phyloP scores from a whole-genome alignment of 1,140 invertebrate species.

The Caenorhabditis inopinata region DNA sequence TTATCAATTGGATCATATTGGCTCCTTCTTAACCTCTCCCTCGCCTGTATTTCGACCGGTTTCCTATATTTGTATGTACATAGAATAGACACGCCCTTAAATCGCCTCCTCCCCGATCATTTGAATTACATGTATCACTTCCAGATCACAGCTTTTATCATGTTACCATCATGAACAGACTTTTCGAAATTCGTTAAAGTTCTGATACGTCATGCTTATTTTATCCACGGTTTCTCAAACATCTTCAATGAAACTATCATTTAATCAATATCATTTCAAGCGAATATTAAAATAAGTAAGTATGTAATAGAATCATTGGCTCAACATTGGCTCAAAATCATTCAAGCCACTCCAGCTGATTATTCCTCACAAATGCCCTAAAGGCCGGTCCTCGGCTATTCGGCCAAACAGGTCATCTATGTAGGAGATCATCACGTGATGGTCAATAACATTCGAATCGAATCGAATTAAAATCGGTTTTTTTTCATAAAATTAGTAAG shows the following conservation, averaged over 20 bases:
- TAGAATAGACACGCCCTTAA: background rate
- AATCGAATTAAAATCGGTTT: too few species aligned
- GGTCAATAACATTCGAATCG: too few species aligned
- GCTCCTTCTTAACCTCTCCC: background rate
- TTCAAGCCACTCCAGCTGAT: too few species aligned
- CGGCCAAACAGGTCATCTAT: too few species aligned
- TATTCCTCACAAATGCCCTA: too few species aligned
- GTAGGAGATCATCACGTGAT: too few species aligned
- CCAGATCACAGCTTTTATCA: background rate
- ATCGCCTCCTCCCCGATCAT: background rate
- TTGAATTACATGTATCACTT: constrained; percentile 1
- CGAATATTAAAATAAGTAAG: too few species aligned
- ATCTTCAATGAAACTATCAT: background rate
- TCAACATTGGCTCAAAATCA: too few species aligned
- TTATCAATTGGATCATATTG: background rate
- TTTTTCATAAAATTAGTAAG: too few species aligned
- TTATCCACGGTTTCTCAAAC: background rate
- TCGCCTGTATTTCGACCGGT: background rate
- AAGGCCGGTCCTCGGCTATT: too few species aligned
- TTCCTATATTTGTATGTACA: constrained; percentile 6
- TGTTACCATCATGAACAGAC: background rate
- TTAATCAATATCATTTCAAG: background rate
- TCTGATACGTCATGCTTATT: background rate
- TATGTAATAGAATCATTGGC: too few species aligned
- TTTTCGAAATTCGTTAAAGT: background rate